Conservation (phyloP, 2,888 invertebrate species). For the Halictus ligatus region DNA sequence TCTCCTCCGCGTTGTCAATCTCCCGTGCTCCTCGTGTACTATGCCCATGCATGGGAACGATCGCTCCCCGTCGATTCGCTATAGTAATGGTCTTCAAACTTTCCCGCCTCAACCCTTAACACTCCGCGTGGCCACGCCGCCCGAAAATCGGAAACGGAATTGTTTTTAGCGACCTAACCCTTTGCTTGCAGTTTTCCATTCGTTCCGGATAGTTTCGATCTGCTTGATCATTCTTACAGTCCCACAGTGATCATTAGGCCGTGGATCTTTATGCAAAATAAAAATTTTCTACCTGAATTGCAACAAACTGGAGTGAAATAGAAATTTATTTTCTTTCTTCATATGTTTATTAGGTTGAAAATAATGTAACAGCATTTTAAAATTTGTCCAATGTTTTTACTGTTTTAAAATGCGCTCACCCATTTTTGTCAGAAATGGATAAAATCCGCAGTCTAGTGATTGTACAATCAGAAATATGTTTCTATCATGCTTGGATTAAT, state of each 20-base stretch:
- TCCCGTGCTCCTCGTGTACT: not conserved
- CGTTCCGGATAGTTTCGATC: not conserved
- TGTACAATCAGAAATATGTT: not conserved
- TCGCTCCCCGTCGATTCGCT: not conserved
- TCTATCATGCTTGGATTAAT: not conserved
- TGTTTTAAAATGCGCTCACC: too few species aligned
- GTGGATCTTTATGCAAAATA: too few species aligned
- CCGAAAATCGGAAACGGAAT: not conserved
- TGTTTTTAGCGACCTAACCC: not conserved
- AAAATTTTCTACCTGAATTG: too few species aligned
- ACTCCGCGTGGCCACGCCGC: not conserved
- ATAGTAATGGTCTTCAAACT: slow-evolving; percentile 4
- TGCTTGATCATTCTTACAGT: not conserved
- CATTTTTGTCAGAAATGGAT: too few species aligned
- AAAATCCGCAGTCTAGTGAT: too few species aligned
- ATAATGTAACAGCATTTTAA: too few species aligned
- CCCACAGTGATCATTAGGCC: not conserved
- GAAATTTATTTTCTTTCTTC: too few species aligned
- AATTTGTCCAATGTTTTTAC: too few species aligned
- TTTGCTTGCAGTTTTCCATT: not conserved
- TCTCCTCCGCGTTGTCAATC: not conserved
- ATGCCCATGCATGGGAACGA: not conserved
- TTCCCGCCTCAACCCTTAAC: not conserved
- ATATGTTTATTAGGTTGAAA: too few species aligned
- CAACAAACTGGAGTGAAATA: too few species aligned